phyloP scores from a whole-genome alignment of 2,113 vertebrate species.

The Limnothrissa miodon region DNA sequence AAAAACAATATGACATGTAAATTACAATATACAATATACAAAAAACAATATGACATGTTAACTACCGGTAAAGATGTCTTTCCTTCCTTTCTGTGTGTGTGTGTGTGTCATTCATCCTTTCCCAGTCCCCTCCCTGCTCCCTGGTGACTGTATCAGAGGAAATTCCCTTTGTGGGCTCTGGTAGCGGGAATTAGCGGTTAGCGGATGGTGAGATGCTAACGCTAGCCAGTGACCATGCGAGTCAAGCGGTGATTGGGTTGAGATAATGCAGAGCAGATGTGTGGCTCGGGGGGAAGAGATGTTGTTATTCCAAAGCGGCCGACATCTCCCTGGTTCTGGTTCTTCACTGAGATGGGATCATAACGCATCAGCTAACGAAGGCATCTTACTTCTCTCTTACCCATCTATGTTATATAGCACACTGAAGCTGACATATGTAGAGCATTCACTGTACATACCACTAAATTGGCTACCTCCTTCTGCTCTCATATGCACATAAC shows the following conservation, averaged over 20 bases:
- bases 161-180: conserved; percentile 5
- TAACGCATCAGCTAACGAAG: background rate
- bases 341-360: background rate
- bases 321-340: conserved; percentile 25
- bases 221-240: conserved; percentile 21
- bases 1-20: no score
- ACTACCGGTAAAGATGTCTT: no score
- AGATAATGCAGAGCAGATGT: conserved; percentile 51
- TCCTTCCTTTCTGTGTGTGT: background rate
- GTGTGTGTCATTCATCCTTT: conserved; percentile 5
- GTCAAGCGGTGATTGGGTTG: no score
- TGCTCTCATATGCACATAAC: no score
- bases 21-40: no score
- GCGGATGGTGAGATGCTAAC: conserved; percentile 23
- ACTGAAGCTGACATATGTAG: no score
- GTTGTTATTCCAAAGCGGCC: conserved; percentile 27
- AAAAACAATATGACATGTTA: no score
- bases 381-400: no score
- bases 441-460: no score
- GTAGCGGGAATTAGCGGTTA: conserved; percentile 6
- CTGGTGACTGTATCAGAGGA: conserved; percentile 11
- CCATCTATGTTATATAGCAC: no score
- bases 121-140: background rate
- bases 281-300: conserved; percentile 25
- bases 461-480: no score